Evolutionary conservation across 2,888 invertebrate genomes (phyloP).

Genomic region (Amaurobius ferox): DNA sequence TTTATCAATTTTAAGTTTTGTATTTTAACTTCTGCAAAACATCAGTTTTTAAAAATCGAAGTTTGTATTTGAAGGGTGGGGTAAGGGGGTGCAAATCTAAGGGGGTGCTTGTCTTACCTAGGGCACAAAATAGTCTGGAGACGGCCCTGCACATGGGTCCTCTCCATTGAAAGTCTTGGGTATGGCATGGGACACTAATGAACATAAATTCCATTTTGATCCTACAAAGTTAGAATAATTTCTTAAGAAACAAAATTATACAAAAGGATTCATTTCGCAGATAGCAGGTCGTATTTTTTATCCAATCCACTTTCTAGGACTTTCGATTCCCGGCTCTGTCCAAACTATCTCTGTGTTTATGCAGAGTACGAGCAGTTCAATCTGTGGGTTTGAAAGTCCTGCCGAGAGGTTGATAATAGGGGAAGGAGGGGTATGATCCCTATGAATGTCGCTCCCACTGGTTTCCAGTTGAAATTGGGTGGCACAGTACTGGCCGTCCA

Average conservation of each 20-base stretch:
- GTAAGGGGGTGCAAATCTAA: too few species aligned
- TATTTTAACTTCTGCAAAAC: too few species aligned
- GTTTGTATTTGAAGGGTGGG: too few species aligned
- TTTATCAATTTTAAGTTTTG: too few species aligned
- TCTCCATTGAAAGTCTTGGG: neutral
- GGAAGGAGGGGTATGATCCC: neutral
- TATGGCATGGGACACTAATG: neutral
- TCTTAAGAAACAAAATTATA: neutral
- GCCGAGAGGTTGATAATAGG: neutral
- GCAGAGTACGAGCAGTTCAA: too few species aligned
- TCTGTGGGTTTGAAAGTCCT: slow-evolving; percentile 11
- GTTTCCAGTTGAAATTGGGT: too few species aligned
- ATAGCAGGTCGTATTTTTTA: slow-evolving; percentile 13
- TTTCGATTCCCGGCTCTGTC: neutral
- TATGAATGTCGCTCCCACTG: too few species aligned
- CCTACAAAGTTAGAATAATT: neutral
- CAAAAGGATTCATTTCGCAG: neutral
- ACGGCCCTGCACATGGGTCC: neutral
- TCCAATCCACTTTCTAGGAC: neutral
- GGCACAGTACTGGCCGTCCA: too few species aligned
- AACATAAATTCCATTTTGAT: neutral
- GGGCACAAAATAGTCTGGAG: too few species aligned
- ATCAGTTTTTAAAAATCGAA: too few species aligned
- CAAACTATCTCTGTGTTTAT: too few species aligned
- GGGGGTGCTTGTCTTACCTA: too few species aligned